These are phyloP conservation scores for Cuniculus paca DNA, from an alignment of 2,797 vertebrate genomes.

Conservation along the genomic window DNA sequence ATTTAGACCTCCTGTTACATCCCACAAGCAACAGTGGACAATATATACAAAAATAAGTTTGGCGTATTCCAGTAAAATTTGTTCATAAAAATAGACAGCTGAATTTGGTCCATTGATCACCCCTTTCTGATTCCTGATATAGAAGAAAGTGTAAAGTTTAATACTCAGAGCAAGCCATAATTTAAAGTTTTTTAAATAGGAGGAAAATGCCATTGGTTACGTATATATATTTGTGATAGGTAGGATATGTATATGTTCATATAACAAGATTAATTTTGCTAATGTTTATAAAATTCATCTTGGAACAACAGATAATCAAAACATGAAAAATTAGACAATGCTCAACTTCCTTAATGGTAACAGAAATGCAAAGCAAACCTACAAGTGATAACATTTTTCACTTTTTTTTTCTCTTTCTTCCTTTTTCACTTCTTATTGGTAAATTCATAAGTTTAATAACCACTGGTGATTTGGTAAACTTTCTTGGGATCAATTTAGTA, in stretches of 20 bases:
- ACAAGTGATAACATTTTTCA: neutral
- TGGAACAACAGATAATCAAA: conserved; percentile 5
- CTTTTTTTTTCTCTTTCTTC: too few relatives aligned
- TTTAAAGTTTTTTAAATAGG: neutral
- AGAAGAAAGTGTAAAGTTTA: conserved; percentile 7
- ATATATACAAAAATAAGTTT: neutral
- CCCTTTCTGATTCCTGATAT: neutral
- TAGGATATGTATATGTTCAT: neutral
- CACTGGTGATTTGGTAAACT: neutral
- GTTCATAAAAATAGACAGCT: neutral
- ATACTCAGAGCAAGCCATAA: conserved; percentile 16
- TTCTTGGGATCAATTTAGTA: conserved; percentile 53
- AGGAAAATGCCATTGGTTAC: neutral
- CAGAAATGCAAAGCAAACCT: conserved; percentile 35
- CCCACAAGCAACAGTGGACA: neutral
- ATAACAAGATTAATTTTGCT: conserved; percentile 28
- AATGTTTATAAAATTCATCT: conserved; percentile 35
- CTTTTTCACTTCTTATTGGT: conserved; percentile 18
- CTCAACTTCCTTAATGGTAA: neutral
- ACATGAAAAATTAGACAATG: conserved; percentile 28
- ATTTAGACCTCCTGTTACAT: neutral
- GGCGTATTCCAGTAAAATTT: conserved; percentile 28
- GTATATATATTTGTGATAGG: neutral
- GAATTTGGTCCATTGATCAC: neutral
- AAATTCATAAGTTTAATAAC: conserved; percentile 23